A percentile compares a stretch with the other conserved stretches of the same genome.
These are phyloP conservation scores for Anhinga anhinga DNA, from an alignment of 2,113 vertebrate species.

Conservation along the genomic window DNA sequence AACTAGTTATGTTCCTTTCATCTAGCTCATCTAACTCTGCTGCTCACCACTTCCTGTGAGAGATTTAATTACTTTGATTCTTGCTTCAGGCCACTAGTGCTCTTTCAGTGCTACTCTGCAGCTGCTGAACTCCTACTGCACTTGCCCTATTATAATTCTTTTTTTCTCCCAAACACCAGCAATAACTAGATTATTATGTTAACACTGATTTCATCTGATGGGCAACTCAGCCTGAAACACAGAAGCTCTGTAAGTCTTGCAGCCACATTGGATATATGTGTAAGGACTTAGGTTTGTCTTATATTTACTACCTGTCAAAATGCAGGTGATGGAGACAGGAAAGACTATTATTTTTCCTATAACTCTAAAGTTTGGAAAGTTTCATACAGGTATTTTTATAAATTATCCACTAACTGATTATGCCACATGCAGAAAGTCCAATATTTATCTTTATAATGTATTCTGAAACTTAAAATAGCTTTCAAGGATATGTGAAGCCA, in stretches of 20 bases:
- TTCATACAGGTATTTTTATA: not conserved
- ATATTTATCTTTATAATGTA: not conserved
- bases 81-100: conserved; percentile 9
- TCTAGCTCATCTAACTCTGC: not conserved
- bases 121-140: not conserved
- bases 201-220: not conserved
- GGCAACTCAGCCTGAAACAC: not conserved
- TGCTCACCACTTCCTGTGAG: not conserved
- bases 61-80: conserved; percentile 2
- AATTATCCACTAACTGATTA: not conserved
- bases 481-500: not conserved
- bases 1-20: not conserved
- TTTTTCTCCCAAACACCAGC: not conserved
- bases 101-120: not conserved
- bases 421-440: not conserved
- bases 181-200: not conserved
- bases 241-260: not conserved
- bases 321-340: not conserved
- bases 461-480: not conserved
- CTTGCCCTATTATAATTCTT: not conserved
- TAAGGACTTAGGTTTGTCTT: not conserved
- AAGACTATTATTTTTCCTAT: not conserved
- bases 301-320: not conserved
- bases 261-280: not conserved
- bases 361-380: not conserved